Evolutionary conservation across 2,888 invertebrate genomes (phyloP), one percentile per base, ranked within the genome.

Genomic region (Epirrita christyi): DNA sequence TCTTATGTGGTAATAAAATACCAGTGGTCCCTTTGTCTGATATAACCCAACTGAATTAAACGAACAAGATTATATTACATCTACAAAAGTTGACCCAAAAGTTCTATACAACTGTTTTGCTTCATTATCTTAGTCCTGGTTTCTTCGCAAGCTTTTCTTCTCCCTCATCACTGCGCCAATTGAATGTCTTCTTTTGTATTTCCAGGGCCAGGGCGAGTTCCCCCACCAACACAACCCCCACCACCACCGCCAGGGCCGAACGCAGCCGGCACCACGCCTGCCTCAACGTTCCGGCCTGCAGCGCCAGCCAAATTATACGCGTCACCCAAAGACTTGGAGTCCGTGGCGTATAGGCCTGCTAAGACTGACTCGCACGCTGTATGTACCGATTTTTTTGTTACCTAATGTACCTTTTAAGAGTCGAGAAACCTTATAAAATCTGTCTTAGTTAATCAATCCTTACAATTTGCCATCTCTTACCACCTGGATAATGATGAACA

Each of bases 241-340:
- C 97, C 97, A 10, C 97, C 97, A 41, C 86, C 88, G 41, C 88
- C 61, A 11, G 81, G 73, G 1, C 42, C 38, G 7, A 59, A 40
- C 50, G 51, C 55, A 5, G 54, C 42, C 32, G 44, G 55, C 36
- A 27, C 27, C 38, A 93, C 93, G 49, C 94, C 96, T 48, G 95
- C 96, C 85, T 98, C 97, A 50, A 97, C 97, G 75, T 98, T 98
- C 92, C 95, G 97, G 71, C 98, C 98, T 7, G 94, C 96, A 58
- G 95, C 96, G 61, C 68, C 81, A 66, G 91, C 91, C 73, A 90
- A 90, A 81, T 93, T 98, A 60, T 98, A 97, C 86, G 98, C 98
- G 29, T 96, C 97, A 53, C 98, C 98, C 11, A 95, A 96, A 75
- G 97, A 97, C 81, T 94, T 96, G 75, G 96, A 77, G 52, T 69